Evolutionary conservation across 2,888 invertebrate genomes (phyloP), one percentile per base, ranked within the genome.

Genomic region (Bombyx huttoni): DNA sequence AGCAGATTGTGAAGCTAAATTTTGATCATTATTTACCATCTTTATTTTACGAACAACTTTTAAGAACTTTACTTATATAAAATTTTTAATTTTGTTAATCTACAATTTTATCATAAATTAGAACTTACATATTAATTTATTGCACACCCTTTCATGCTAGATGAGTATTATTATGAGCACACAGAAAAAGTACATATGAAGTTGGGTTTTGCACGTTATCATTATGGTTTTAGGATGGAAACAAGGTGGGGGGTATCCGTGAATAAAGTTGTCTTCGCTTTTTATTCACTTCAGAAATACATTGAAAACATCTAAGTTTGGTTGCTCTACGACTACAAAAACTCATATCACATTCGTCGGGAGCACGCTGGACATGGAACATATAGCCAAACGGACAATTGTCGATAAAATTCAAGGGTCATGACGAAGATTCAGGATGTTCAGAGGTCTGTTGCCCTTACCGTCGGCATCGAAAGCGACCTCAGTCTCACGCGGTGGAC

Each of bases 391-490:
- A 55, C 53, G 53, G 51, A 55, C 51, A 49, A 24, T 54, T 50
- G 52, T 59, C 58, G 55, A 55, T 52, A 56, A 48, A 61, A 56
- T 60, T 60, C 58, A 60, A 64, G 72, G 79, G 76, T 72, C 67
- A 71, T 75, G 81, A 81, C 81, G 83, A 81, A 83, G 83, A 72
- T 70, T 77, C 78, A 77, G 75, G 69, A 63, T 72, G 62, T 66
- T 66, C 59, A 60, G 68, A 70, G 74, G 76, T 78, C 83, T 83
- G 81, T 70, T 76, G 81, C 83, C 86, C 89, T 91, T 93, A 91
- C 94, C 94, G 76, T 93, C 92, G 82, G 91, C 90, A 88, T 94
- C 93, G 84, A 89, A 94, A 67, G 92, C 93, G 73, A 93, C 89
- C 85, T 93, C 92, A 70, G 90, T 90, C 74, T 92, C 91, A 62